Evolutionary conservation across 2,113 vertebrate genomes (phyloP), one percentile per base, ranked within the genome.

Genomic region (Corynorhinus townsendii): DNA sequence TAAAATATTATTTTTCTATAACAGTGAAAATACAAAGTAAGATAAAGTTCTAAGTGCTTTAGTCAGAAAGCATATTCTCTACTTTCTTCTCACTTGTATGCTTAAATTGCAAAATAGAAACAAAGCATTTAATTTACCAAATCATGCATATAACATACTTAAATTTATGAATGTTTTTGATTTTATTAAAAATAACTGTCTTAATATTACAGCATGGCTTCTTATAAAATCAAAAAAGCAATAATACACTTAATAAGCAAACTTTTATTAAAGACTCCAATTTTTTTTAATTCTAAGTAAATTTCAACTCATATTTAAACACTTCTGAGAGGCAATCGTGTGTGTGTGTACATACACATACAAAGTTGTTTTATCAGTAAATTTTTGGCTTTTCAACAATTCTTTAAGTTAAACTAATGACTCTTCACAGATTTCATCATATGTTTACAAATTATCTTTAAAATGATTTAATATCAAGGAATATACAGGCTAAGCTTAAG

Each of bases 31-130:
- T 90, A 68, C 94, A 93, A 33, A 95, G 92, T 75, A 64, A 98
- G 91, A 97, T 95, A 95, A 98, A 97, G 20, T 93, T 97, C 95
- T 89, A 96, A 68, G 79, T 62, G 96, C 94, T 96, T 98, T 90
- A 97, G 22, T 90, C 83, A 93, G 86, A 97, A 97, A 93, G 4
- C 10, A 45, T 90, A 96, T 96, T 86, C 11, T 62, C 17, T 95
- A 97, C 92, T 96, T 96, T 96, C 84, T 98, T 98, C 96, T 95
- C 96, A 49, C 52, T 94, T 69, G 77, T 66, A 7, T 68, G 49
- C 24, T 62, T 96, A 76, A 90, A 94, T 45, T 91, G n/a, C 71
- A 96, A 97, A 86, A 94, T 49, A 95, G 87, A 97, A 96, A 96
- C 86, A 95, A 96, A 95, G 0, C 56, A 87, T 75, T 96, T 93